Evolutionary conservation across 1,140 invertebrate species (phyloP), one percentile per base, ranked within the genome.

Genomic region (Drosophila sproati): DNA sequence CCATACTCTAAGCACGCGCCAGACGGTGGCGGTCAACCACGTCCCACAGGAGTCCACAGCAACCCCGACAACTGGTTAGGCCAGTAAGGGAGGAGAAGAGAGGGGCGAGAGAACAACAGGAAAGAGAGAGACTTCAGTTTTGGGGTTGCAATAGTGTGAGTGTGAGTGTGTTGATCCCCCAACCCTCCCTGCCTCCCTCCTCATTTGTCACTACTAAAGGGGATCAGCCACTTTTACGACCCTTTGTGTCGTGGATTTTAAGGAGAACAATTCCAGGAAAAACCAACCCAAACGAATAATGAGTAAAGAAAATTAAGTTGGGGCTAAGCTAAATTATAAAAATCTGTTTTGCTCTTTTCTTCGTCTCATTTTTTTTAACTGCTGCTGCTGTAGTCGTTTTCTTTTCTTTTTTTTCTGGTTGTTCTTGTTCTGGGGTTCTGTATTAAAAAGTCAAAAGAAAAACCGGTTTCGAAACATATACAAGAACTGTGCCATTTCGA

Each of bases 401-500:
- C 34, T 47, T 55, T 51, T 54, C n/a, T 54, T 45, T 51, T 51
- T 32, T 1, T 41, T 68, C 20, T 56, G 37, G 8, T 28, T 31
- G 47, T 50, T 43, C 50, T 10, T 57, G 41, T 50, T 57, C 39
- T 54, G 51, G 10, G 43, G 66, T 66, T 67, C 76, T 55, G 60
- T 80, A 80, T 72, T 77, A 82, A 88, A 88, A 87, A 89, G 83
- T 88, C 83, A 83, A 88, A 89, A 80, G 83, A 83, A 88, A 88
- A 88, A 88, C 83, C 85, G 83, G 83, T 88, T 89, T 61, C 10
- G 60, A 85, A 77, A 79, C 78, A 83, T 75, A 74, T 78, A 89
- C 69, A 88, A 88, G 85, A 88, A 88, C 85, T 88, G 85, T 88
- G 83, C 83, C 83, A 88, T 88, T 88, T 89, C 83, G 80, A 88